A percentile compares a stretch with the other conserved stretches of the same genome.
phyloP scores from a whole-genome alignment of 2,113 vertebrate genomes.

The Neogale vison region DNA sequence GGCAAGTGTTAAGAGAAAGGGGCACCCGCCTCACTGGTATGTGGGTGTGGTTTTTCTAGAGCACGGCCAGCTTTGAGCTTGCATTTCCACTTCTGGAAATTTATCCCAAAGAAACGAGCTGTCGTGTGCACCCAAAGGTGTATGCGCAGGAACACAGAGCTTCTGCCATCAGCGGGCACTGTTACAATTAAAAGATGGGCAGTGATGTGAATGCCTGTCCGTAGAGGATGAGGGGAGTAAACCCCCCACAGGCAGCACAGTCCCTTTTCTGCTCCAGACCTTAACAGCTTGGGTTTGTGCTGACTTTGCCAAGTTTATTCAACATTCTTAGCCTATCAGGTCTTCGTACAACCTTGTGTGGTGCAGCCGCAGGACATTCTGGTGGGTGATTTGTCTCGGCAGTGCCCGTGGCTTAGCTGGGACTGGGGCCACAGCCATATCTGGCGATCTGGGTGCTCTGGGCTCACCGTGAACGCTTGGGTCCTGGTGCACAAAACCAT shows the following conservation, averaged over 20 bases:
- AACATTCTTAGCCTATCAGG: not conserved
- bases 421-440: no score
- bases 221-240: not conserved
- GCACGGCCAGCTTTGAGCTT: not conserved
- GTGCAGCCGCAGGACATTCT: not conserved
- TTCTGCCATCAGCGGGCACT: not conserved
- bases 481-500: not conserved
- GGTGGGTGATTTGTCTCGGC: not conserved
- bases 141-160: not conserved
- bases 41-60: not conserved
- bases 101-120: not conserved
- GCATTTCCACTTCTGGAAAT: not conserved
- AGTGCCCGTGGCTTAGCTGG: not conserved
- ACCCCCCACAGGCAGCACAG: rapidly evolving
- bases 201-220: not conserved
- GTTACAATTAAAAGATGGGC: not conserved
- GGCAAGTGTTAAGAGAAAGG: not conserved
- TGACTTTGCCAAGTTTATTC: not conserved
- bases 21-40: no score
- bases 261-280: not conserved
- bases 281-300: not conserved
- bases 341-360: not conserved
- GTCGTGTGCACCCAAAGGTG: not conserved
- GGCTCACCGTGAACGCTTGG: no score
- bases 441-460: rapidly evolving